A percentile compares a stretch with the other conserved stretches of the same genome.
Evolutionary conservation across 2,888 invertebrate genomes (phyloP).

Genomic region (Venusia cambrica): DNA sequence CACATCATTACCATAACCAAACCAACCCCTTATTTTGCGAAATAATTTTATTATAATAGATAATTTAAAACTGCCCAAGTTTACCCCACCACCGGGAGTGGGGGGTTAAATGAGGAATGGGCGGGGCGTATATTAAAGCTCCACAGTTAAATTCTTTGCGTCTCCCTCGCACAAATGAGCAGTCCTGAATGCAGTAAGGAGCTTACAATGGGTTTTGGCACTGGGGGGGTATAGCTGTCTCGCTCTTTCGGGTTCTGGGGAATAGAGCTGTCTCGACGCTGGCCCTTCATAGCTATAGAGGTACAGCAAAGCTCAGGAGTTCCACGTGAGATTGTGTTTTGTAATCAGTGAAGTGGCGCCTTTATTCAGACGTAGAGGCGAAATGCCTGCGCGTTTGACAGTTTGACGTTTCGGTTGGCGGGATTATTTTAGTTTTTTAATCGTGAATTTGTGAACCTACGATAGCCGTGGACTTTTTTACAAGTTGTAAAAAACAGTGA

Average conservation of each 20-base stretch:
- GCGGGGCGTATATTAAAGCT: constrained; percentile 63
- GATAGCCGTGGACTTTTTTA: too few species aligned
- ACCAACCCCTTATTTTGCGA: constrained; percentile 78
- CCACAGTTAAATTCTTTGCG: constrained; percentile 55
- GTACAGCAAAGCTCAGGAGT: constrained; percentile 59
- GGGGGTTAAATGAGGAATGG: constrained; percentile 67
- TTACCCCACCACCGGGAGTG: constrained; percentile 67
- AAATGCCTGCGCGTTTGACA: constrained; percentile 72
- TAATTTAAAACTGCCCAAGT: constrained; percentile 79
- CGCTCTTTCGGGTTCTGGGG: constrained; percentile 47
- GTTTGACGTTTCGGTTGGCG: constrained; percentile 76
- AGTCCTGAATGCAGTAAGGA: constrained; percentile 70
- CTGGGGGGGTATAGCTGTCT: constrained; percentile 48
- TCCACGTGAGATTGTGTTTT: constrained; percentile 78
- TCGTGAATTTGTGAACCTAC: constrained; percentile 46
- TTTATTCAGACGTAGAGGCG: constrained; percentile 69
- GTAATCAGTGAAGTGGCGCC: constrained; percentile 79
- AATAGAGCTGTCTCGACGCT: constrained; percentile 60
- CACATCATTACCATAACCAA: constrained; percentile 77
- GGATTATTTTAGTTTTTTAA: constrained; percentile 41
- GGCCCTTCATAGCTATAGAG: constrained; percentile 70
- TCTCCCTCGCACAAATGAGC: constrained; percentile 76
- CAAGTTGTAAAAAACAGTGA: constrained; percentile 51
- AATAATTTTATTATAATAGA: constrained; percentile 81
- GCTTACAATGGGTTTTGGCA: constrained; percentile 74